Percentiles rank a stretch among this genome's conserved stretches.
Evolutionary conservation across 2,113 vertebrate species (phyloP).

Genomic region (Oryzias celebensis): DNA sequence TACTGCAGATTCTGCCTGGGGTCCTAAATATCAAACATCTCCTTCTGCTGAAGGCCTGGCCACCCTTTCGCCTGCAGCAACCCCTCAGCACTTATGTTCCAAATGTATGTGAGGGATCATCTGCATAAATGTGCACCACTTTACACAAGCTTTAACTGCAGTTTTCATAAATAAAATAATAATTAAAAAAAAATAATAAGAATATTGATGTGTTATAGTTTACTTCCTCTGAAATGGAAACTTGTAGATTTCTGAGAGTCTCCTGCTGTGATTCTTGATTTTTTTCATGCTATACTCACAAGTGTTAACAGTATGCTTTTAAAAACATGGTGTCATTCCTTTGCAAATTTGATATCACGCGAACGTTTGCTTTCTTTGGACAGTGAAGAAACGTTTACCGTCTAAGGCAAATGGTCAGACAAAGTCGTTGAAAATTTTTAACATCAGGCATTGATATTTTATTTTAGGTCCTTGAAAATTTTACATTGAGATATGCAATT

Average conservation of each 20-base stretch:
- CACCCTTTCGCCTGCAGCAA: slow-evolving; percentile 44
- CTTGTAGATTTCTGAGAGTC: neutral
- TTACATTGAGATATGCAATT: slow-evolving; percentile 9
- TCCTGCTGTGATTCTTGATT: neutral
- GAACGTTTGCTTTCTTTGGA: slow-evolving; percentile 14
- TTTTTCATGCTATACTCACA: neutral
- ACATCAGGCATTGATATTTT: slow-evolving; percentile 17
- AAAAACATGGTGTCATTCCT: neutral
- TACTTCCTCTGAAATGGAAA: slow-evolving; percentile 18
- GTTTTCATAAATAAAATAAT: slow-evolving; percentile 7
- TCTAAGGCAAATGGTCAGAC: slow-evolving; percentile 2
- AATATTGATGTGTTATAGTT: slow-evolving; percentile 11
- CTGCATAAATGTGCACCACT: slow-evolving; percentile 2
- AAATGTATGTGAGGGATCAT: slow-evolving; percentile 37
- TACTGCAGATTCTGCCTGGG: slow-evolving; percentile 67
- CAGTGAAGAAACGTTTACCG: neutral
- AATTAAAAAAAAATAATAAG: neutral
- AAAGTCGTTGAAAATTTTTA: neutral
- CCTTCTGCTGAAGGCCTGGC: slow-evolving; percentile 57
- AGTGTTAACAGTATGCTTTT: neutral
- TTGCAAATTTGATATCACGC: slow-evolving; percentile 10
- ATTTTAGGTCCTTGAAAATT: slow-evolving; percentile 6
- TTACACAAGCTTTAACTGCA: slow-evolving; percentile 12
- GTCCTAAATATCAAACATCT: slow-evolving; percentile 76
- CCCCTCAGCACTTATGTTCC: slow-evolving; percentile 33